Evolutionary conservation across 2,888 invertebrate species (phyloP), one percentile per base, ranked within the genome.

Genomic region (Drosophila tanythrix): DNA sequence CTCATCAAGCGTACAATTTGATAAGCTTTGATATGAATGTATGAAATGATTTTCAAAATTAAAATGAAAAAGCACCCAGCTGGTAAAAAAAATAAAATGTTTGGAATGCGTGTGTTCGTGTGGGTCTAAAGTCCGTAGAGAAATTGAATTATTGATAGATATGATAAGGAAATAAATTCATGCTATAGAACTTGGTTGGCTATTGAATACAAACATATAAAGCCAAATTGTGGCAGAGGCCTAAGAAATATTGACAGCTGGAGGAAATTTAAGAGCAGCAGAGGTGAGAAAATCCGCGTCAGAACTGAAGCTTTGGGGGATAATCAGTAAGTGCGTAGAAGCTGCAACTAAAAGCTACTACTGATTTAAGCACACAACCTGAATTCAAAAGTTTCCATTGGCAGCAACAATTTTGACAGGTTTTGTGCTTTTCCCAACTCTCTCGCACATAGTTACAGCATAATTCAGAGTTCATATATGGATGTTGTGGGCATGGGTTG

Each of bases 1-100:
- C 36, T 33, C 31, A 40, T 55, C 21, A 46, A 48, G 51, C 62
- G 35, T 60, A 70, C 64, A 67, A 53, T 74, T 74, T 79, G 74
- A 79, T 73, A 62, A 81, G 73, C 66, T 81, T 70, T 70, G 67
- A 60, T 74, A 80, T 74, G 70, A 65, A 74, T 71, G 68, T 69
- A 71, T 63, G 62, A 70, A 70, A 80, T 75, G 70, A 79, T 71
- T 70, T 82, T 66, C 10, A 58, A 79, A 82, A 82, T 79, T 69
- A 72, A 80, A 82, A 71, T 57, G 56, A 33, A 56, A 31, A 21
- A 10, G 29, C 3, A 27, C 46, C 36, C 40, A 50, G 35, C 13
- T 46, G 57, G 38, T 21, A 29, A 38, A 48, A n/a, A 36, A 31
- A 18, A 15, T 6, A 11, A 43, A 21, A 11, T 50, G 21, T 27